phyloP scores from a whole-genome alignment of 2,797 vertebrate species.

The Sebastiscus albofasciatus region DNA sequence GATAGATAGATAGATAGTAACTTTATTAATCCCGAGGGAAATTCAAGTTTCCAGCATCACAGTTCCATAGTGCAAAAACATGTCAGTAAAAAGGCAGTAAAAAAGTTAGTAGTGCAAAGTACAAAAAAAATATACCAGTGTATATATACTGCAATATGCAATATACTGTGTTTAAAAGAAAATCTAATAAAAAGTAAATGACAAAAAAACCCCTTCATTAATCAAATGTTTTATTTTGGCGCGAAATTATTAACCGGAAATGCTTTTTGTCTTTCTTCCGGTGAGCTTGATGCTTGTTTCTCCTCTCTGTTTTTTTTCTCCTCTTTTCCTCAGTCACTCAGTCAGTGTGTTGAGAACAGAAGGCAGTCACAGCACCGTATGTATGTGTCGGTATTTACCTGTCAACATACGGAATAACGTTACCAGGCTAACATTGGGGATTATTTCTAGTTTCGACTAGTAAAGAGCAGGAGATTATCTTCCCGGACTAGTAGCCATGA shows the following conservation, averaged over 20 bases:
- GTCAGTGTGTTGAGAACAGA: neutral
- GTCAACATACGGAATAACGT: conserved; percentile 25
- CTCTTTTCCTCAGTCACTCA: neutral
- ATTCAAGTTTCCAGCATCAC: too few species aligned
- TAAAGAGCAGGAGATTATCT: neutral
- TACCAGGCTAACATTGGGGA: conserved; percentile 3
- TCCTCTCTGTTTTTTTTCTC: neutral
- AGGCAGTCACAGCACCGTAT: neutral
- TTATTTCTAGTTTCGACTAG: neutral
- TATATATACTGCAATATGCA: too few species aligned
- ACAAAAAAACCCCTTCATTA: accelerated
- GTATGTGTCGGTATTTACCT: conserved; percentile 46
- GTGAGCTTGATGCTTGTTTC: neutral
- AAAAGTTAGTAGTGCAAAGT: too few species aligned
- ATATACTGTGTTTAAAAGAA: too few species aligned
- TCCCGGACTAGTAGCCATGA: conserved; percentile 42
- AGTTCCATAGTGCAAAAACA: too few species aligned
- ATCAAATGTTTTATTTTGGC: conserved; percentile 42
- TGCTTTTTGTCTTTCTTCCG: accelerated
- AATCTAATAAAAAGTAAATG: too few species aligned
- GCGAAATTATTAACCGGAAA: conserved; percentile 31
- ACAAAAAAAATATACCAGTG: too few species aligned
- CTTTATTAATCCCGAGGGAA: too few species aligned
- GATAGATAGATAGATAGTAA: too few species aligned
- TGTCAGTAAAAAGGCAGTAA: too few species aligned